Evolutionary conservation across 2,888 invertebrate genomes (phyloP), one percentile per base, ranked within the genome.

Genomic region (Pocota personata): DNA sequence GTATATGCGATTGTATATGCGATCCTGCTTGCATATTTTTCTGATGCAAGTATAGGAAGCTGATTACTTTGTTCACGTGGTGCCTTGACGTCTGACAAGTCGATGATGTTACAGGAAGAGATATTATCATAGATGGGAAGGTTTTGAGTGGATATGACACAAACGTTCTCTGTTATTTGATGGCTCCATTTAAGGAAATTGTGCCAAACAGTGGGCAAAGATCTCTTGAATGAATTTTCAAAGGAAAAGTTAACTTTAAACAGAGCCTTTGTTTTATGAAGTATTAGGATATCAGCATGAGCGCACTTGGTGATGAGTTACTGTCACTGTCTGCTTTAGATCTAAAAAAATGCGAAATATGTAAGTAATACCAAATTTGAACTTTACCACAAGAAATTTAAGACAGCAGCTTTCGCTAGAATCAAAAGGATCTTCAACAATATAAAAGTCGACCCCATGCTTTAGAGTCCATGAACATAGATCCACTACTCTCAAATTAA

Each of bases 51-150:
- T 52, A 83, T 48, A 19, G 66, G 16, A 40, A 66, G 71, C 30
- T 76, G 80, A 80, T 86, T 80, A 50, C 72, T 48, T 86, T 82
- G 76, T 77, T 86, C 86, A 62, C 48, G 48, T 55, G 66, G 62
- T 24, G 50, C 62, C 50, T 35, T 82, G 76, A 71, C 71, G 40
- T 58, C 52, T 80, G 80, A 86, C 80, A 82, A 77, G 76, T 67
- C 82, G 76, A 55, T 82, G 82, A 77, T 55, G 66, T 72, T 60
- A 19, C 40, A 40, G 24, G 24, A 32, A 50, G 8, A 52, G 66
- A 62, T 27, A 52, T 43, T 58, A 3, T 24, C 24, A 46, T 37
- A n/a, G 72, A 62, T 79, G 79, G 48, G 48, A 58, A 30, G 10
- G 66, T 58, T 86, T 60, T 67, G 82, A 66, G 52, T 76, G 50